Evolutionary conservation across 1,140 invertebrate genomes (phyloP), one percentile per base, ranked within the genome.

Genomic region (Platyscapa corneri): DNA sequence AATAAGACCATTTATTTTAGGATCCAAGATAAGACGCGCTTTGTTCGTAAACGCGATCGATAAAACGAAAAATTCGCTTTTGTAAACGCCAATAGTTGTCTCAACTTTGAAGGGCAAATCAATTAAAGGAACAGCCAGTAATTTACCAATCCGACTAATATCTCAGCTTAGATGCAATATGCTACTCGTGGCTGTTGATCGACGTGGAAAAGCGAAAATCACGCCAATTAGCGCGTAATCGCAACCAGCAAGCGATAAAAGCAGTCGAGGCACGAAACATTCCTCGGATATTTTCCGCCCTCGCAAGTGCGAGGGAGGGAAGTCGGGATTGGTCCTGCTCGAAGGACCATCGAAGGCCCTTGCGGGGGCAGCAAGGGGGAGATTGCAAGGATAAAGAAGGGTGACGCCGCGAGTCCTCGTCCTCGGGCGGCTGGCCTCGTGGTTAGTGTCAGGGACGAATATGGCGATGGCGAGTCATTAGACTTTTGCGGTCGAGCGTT

Each of bases 401-500:
- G 53, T 76, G 27, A 3, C 81, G 27, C 6, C 37, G 56, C 56
- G 56, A n/a, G n/a, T n/a, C 53, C 30, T 42, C 27, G 77, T 70
- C 72, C 46, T 39, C 42, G 65, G 80, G 18, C n/a, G n/a, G 2
- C 0, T n/a, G 79, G 23, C 49, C 32, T 60, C 39, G 70, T 7
- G 14, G n/a, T 75, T 30, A 82, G 70, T 82, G 53, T 64, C 72
- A 76, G 70, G 72, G 82, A 60, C 82, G 65, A 56, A 72, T 79
- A 60, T 65, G 76, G 34, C 20, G 60, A 67, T 16, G n/a, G n/a
- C 49, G 81, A 75, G 79, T 67, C 79, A 65, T 80, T 80, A 80
- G 32, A 74, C 70, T 42, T 42, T 74, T 74, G 42, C 46, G n/a
- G 46, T 34, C n/a, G 46, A 46, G 14, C 10, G 46, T 56, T 30